Evolutionary conservation across 2,888 invertebrate species (phyloP), one percentile per base, ranked within the genome.

Genomic region (Drosophila prolongata): DNA sequence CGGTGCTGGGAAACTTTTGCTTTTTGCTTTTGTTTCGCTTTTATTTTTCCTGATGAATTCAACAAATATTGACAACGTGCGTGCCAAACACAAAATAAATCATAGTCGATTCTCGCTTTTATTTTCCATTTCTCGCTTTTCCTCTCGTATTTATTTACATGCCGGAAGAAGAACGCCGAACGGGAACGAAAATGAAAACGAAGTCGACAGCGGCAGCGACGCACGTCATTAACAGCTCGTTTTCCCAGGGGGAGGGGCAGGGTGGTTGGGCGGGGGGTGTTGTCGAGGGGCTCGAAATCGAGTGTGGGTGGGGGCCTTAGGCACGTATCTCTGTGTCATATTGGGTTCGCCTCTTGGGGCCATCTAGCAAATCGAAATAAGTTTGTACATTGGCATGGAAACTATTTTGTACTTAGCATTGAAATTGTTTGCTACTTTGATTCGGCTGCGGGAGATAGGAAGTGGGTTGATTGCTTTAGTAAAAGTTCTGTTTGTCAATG

Each of bases 41-140:
- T 71, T 70, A 47, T 68, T 68, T 60, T 65, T 57, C 65, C 72
- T 85, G 80, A 87, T 83, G 80, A 78, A 86, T 86, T 86, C 78
- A 75, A 79, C 78, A 87, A 85, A 86, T 87, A 87, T 86, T 86
- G 86, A 86, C 85, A 86, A 79, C 78, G 83, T 80, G 79, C 79
- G 83, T 84, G 76, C 80, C 75, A 85, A 85, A 87, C 78, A 76
- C 75, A 76, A 85, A 85, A 85, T 85, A 85, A 85, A 85, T 85
- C 86, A 85, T 78, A 75, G 80, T 52, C 78, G 72, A 67, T 72
- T 72, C 65, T 72, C 53, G 61, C 40, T 61, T 53, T 43, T 70
- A 52, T 44, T 70, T 67, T 70, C 59, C 59, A 53, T 34, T 47
- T 40, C 60, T 34, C 55, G 55, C 50, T 52, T 44, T 69, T 60